phyloP scores from a whole-genome alignment of 1,140 invertebrate genomes.

The Apis dorsata region DNA sequence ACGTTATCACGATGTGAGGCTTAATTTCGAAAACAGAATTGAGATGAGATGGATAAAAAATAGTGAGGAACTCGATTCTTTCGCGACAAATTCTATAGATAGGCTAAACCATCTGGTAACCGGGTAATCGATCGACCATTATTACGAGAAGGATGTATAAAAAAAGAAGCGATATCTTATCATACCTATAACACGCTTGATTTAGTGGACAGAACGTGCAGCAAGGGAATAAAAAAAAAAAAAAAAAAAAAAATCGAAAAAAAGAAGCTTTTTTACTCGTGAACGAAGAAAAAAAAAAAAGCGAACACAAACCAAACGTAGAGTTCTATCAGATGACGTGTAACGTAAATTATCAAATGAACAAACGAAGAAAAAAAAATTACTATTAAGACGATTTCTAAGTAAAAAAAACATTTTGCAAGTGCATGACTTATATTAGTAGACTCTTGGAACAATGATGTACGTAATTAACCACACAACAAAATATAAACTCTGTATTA shows the following conservation, averaged over 20 bases:
- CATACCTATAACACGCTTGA: conserved; percentile 74
- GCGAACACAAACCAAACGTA: conserved; percentile 35
- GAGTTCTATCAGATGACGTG: conserved; percentile 48
- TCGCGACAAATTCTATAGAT: conserved; percentile 25
- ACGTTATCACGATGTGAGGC: neutral
- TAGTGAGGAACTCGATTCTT: conserved; percentile 17
- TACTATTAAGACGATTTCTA: conserved; percentile 71
- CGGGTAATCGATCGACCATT: conserved; percentile 50
- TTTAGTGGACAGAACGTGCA: conserved; percentile 57
- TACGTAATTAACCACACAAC: conserved; percentile 53
- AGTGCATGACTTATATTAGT: conserved; percentile 65
- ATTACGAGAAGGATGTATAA: conserved; percentile 40
- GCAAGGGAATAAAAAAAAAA: conserved; percentile 34
- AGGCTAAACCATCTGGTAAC: conserved; percentile 39
- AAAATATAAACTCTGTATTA: conserved; percentile 64
- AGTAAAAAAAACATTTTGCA: conserved; percentile 69
- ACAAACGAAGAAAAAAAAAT: conserved; percentile 49
- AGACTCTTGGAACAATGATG: conserved; percentile 54
- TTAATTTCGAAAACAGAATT: neutral
- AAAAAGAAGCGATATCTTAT: conserved; percentile 59
- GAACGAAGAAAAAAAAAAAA: conserved; percentile 51
- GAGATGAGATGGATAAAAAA: neutral
- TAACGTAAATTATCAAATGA: conserved; percentile 60
- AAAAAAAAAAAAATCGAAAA: neutral
- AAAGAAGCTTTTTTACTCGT: conserved; percentile 73